Evolutionary conservation across 2,888 invertebrate genomes (phyloP).

Genomic region (Hirtodrosophila histrioides): DNA sequence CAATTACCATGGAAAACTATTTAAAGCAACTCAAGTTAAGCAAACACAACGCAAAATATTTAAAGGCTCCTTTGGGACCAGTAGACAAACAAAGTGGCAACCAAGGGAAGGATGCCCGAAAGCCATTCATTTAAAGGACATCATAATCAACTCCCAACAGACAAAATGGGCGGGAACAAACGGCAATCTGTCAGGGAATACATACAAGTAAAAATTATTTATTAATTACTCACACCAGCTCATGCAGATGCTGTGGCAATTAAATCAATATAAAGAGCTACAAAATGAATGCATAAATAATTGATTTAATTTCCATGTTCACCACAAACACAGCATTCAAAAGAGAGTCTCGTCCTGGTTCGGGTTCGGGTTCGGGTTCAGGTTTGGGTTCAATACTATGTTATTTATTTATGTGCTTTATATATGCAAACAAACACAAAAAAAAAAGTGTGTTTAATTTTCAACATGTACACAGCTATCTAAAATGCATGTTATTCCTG

Average conservation of each 20-base stretch:
- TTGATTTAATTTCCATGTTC: constrained; percentile 59
- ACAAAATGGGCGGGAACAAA: constrained; percentile 30
- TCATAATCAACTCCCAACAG: constrained; percentile 57
- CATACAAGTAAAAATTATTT: constrained; percentile 59
- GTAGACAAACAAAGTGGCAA: constrained; percentile 8
- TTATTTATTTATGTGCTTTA: constrained; percentile 33
- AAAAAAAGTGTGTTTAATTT: constrained; percentile 34
- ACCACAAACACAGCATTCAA: constrained; percentile 21
- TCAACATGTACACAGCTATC: constrained; percentile 22
- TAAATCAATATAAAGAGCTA: constrained; percentile 66
- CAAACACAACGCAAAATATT: constrained; percentile 1
- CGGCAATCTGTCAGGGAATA: constrained; percentile 49
- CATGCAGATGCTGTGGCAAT: constrained; percentile 46
- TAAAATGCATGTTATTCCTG: constrained; percentile 27
- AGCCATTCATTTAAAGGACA: constrained; percentile 59
- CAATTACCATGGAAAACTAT: not conserved
- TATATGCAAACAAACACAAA: too few relatives aligned
- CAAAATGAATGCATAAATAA: constrained; percentile 69
- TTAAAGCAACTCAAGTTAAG: constrained; percentile 5
- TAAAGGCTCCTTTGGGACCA: not conserved
- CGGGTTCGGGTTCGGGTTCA: not conserved
- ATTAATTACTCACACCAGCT: constrained; percentile 66
- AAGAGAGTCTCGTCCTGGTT: not conserved
- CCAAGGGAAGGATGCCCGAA: constrained; percentile 25
- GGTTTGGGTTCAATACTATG: constrained; percentile 15